Evolutionary conservation across 2,888 invertebrate species (phyloP).

Genomic region (Erpobdella octoculata): DNA sequence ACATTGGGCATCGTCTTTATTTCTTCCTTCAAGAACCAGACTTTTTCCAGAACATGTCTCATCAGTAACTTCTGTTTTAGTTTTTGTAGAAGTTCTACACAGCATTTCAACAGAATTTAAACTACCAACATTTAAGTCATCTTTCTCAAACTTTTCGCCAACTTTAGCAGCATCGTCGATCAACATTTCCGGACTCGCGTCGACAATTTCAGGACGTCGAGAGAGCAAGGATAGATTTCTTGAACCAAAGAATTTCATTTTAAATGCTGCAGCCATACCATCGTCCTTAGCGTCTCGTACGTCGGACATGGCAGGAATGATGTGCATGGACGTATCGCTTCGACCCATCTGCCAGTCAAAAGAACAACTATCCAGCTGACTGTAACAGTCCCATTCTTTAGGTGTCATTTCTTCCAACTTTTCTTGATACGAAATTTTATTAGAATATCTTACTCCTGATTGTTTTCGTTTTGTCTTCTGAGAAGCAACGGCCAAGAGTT

Average conservation of each 20-base stretch:
- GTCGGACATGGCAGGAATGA: conserved; percentile 60
- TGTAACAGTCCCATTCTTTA: conserved; percentile 65
- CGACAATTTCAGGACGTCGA: conserved; percentile 97
- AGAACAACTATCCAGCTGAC: conserved; percentile 48
- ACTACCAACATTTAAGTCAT: neutral
- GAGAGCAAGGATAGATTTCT: conserved; percentile 84
- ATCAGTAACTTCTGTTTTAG: neutral
- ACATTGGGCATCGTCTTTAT: neutral
- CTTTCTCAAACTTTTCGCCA: neutral
- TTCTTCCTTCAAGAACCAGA: neutral
- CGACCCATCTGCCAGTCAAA: conserved; percentile 65
- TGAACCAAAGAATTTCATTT: neutral
- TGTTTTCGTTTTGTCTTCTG: neutral
- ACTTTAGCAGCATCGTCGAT: conserved; percentile 83
- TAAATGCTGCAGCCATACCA: neutral
- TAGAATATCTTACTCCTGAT: neutral
- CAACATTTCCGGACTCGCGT: conserved; percentile 96
- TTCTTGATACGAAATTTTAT: neutral
- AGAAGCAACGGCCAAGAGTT: neutral
- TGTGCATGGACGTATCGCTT: conserved; percentile 63
- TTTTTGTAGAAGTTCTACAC: too few species aligned
- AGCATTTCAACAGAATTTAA: too few species aligned
- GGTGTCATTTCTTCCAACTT: conserved; percentile 58
- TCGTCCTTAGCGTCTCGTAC: neutral
- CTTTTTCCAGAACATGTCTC: too few species aligned